Evolutionary conservation across 1,140 invertebrate genomes (phyloP), one percentile per base, ranked within the genome.

Genomic region (Diorhabda elongata): DNA sequence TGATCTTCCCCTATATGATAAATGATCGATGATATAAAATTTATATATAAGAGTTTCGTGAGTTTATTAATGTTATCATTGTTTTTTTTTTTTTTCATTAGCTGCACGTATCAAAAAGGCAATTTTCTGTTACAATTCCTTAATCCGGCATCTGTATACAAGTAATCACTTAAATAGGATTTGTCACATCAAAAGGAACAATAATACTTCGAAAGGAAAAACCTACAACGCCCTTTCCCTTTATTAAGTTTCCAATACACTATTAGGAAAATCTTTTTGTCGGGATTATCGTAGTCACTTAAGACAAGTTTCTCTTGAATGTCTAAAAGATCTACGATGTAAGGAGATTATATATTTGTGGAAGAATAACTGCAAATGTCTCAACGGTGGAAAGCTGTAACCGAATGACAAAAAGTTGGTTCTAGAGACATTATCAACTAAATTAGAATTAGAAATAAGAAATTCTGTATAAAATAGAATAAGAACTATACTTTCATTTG

Each of bases 251-350:
- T 52, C 47, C 47, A n/a, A n/a, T n/a, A 52, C 47, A 52, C 47
- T 52, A 52, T 52, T 52, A 52, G 47, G 47, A 52, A 52, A 52
- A 52, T 52, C 47, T 52, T 52, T 52, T 52, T 52, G 47, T 52
- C 47, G n/a, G 47, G 47, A 52, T 52, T 52, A 52, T 52, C n/a
- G 47, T 52, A 52, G n/a, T 8, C 47, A 52, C 47, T 52, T n/a
- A n/a, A 52, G 3, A 52, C 6, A 52, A 52, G 47, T 52, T 26
- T n/a, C 3, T 52, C 6, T 6, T 4, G 47, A 52, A 52, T 52
- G 3, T 52, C 47, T 52, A 3, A 52, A 52, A 52, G 47, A 52
- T 52, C 6, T 52, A 52, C 47, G 47, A 52, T 52, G 47, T 52
- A 52, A 52, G 47, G 47, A 52, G 47, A 52, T 52, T 52, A 52